Evolutionary conservation across 2,113 vertebrate species (phyloP).

Genomic region (Calyptomena viridis): DNA sequence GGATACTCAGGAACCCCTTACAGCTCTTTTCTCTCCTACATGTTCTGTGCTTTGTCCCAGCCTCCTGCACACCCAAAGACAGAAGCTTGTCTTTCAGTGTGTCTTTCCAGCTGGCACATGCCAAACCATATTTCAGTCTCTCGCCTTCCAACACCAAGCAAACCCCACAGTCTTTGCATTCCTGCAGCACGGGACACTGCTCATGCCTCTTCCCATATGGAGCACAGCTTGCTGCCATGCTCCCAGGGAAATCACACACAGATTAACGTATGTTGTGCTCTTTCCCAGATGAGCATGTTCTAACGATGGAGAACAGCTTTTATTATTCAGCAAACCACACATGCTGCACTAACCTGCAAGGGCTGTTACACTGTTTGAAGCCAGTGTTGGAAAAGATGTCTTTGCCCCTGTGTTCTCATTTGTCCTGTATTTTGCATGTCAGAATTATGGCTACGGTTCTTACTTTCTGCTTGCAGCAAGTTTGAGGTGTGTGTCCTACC

Average conservation of each 20-base stretch:
- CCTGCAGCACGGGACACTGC: constrained; percentile 5
- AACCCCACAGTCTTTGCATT: constrained; percentile 65
- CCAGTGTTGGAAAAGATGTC: not conserved
- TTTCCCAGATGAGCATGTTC: not conserved
- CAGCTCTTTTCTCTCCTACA: not conserved
- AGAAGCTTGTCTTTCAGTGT: constrained; percentile 50
- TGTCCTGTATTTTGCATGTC: not conserved
- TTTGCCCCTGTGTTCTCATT: not conserved
- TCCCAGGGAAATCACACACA: constrained; percentile 8
- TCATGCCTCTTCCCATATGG: constrained; percentile 39
- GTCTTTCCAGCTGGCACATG: not conserved
- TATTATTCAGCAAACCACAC: not conserved
- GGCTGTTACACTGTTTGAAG: not conserved
- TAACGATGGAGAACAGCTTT: not conserved
- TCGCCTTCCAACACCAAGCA: constrained; percentile 64
- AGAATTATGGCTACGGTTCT: not conserved
- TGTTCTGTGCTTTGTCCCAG: not conserved
- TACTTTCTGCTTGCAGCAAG: not conserved
- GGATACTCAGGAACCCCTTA: not conserved
- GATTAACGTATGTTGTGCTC: not conserved
- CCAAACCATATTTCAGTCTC: constrained; percentile 67
- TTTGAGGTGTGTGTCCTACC: not conserved
- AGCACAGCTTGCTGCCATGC: constrained; percentile 2
- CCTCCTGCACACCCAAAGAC: not conserved
- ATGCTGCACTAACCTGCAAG: not conserved